Base-by-base conservation (phyloP, 2,888 invertebrate species). In the Pyrrhosoma nymphula region DNA sequence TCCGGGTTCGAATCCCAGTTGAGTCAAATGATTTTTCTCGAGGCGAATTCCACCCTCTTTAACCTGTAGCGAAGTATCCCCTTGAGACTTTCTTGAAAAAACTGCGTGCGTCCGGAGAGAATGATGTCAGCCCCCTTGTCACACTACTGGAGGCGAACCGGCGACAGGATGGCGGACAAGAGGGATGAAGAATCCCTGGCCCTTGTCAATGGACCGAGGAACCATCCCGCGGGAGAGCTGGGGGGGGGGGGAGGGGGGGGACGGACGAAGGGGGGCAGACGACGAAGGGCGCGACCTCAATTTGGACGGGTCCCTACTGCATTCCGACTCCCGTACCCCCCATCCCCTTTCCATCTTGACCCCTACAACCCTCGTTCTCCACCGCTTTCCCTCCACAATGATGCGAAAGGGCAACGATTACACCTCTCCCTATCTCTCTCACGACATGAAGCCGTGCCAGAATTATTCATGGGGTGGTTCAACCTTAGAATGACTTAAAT, bases 221-320 rank as follows among this genome's bases (percentile, higher is more conserved):
- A 47, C 47, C 47, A 82, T 16, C 35, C 82, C 35, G 82, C 82
- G 30, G 14, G 82, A 23, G n/a, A 69, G 47, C 47, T 69, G 69
- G 3, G 0, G 69, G 47, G 47, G 23, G n/a, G 18, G 69, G 2
- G n/a, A 4, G 69, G n/a, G n/a, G n/a, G n/a, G n/a, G 63, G 63
- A 63, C 3, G 63, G 56, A 56, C 75, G 75, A 63, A 82, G 69
- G 69, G 26, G 20, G 60, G 47, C 47, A 47, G 47, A 47, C 47
- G 47, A 47, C 69, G n/a, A 69, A n/a, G 82, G 82, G 82, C 35
- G 30, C 82, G 82, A 82, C 82, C 82, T 82, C 82, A 82, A 82
- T 82, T 82, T 82, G 82, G 82, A 82, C 82, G 14, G n/a, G 69
- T 82, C 82, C 82, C 82, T 2, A 82, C 30, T 16, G 26, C 30